phyloP scores from a whole-genome alignment of 2,797 vertebrate genomes.

The Aratinga solstitialis region DNA sequence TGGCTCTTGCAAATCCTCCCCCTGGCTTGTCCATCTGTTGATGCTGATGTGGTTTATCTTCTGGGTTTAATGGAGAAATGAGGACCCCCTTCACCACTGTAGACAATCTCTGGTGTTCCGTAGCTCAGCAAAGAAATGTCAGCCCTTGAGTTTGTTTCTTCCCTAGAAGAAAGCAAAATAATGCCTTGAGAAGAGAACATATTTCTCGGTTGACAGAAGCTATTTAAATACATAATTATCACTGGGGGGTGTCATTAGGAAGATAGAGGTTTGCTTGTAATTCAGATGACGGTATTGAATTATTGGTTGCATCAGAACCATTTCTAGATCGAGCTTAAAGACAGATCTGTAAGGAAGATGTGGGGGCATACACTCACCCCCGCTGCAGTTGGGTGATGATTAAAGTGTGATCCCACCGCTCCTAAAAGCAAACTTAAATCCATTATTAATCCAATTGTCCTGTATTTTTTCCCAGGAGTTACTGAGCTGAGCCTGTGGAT shows the following conservation, averaged over 20 bases:
- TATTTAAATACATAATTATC: conserved; percentile 16
- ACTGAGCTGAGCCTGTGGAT: neutral
- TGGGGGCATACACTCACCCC: neutral
- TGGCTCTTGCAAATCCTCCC: conserved; percentile 30
- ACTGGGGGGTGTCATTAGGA: conserved; percentile 17
- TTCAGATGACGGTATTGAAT: neutral
- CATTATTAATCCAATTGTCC: neutral
- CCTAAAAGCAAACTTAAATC: neutral
- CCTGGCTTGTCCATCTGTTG: conserved; percentile 56
- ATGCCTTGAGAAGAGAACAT: conserved; percentile 5
- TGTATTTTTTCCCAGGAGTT: neutral
- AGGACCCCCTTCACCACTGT: neutral
- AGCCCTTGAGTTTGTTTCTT: neutral
- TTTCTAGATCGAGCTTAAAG: neutral
- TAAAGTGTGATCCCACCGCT: neutral
- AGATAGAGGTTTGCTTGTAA: neutral
- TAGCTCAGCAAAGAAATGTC: neutral
- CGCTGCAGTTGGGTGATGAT: accelerated
- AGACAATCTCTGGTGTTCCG: neutral
- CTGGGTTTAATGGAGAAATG: neutral
- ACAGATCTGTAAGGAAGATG: neutral
- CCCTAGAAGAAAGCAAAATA: neutral
- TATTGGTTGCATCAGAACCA: neutral
- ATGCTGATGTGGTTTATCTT: neutral
- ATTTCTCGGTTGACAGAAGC: neutral